Conservation (phyloP, 2,888 invertebrate species). For the Eutolmus rufibarbis region DNA sequence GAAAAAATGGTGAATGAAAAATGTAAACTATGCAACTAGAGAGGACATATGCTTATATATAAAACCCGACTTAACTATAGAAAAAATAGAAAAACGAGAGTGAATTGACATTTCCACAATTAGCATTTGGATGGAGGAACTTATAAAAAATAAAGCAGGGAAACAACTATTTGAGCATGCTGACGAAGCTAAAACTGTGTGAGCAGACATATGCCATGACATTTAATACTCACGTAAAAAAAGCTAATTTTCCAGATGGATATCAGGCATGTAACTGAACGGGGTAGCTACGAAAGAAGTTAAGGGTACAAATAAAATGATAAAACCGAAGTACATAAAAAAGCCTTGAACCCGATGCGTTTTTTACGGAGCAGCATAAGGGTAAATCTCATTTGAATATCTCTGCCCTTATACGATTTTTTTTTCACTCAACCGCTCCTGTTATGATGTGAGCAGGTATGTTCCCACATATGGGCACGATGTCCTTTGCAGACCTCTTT, state of each 20-base stretch:
- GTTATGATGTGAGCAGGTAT: conserved; percentile 35
- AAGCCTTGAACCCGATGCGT: background rate
- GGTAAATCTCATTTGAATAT: conserved; percentile 36
- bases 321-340: background rate
- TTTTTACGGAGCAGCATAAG: background rate
- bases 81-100: background rate
- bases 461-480: background rate
- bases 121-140: background rate
- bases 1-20: background rate
- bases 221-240: conserved; percentile 7
- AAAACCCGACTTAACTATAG: background rate
- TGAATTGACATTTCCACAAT: background rate
- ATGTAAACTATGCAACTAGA: background rate
- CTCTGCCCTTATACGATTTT: conserved; percentile 14
- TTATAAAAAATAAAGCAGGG: background rate
- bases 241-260: conserved; percentile 42
- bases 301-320: background rate
- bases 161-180: background rate
- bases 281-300: conserved; percentile 1
- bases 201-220: conserved; percentile 17
- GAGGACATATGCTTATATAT: background rate
- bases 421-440: conserved; percentile 11
- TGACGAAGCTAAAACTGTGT: background rate
- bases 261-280: conserved; percentile 26
- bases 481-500: background rate